Percentiles rank a stretch among this genome's conserved stretches.
These are phyloP conservation scores for Gallinago paraguaiae DNA, from an alignment of 2,113 vertebrate species.

Conservation along the genomic window DNA sequence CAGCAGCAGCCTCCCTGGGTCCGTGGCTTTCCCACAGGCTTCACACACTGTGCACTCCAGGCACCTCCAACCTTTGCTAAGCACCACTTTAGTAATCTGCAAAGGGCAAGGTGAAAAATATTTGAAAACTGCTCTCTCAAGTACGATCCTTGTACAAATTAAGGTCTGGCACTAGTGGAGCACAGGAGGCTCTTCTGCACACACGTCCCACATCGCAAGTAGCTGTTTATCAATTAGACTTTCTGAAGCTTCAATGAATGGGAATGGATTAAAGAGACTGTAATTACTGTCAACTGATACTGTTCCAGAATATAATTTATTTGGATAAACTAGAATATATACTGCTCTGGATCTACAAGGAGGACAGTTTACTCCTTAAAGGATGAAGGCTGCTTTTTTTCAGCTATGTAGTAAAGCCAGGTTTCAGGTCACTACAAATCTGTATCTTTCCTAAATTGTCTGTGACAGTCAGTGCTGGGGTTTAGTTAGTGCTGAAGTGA, in stretches of 20 bases:
- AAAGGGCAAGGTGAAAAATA: constrained; percentile 21
- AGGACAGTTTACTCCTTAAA: not conserved
- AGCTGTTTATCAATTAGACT: not conserved
- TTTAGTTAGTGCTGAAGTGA: not conserved
- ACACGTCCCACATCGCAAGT: not conserved
- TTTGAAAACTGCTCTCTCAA: not conserved
- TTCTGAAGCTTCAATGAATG: not conserved
- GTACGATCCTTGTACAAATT: not conserved
- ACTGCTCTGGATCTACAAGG: not conserved
- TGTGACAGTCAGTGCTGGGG: not conserved
- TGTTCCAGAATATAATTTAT: not conserved
- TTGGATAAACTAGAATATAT: not conserved
- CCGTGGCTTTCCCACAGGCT: constrained; percentile 92
- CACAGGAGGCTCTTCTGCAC: not conserved
- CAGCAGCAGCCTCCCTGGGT: constrained; percentile 90
- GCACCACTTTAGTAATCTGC: constrained; percentile 92
- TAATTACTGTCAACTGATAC: not conserved
- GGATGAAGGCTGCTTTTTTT: not conserved
- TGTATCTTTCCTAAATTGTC: not conserved
- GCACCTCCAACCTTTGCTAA: constrained; percentile 97
- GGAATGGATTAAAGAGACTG: not conserved
- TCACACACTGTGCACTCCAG: constrained; percentile 97
- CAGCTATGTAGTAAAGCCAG: not conserved
- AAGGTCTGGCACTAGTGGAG: not conserved
- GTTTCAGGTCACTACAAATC: not conserved